Conservation (phyloP, 2,113 vertebrate species). For the Engystomops pustulosus region DNA sequence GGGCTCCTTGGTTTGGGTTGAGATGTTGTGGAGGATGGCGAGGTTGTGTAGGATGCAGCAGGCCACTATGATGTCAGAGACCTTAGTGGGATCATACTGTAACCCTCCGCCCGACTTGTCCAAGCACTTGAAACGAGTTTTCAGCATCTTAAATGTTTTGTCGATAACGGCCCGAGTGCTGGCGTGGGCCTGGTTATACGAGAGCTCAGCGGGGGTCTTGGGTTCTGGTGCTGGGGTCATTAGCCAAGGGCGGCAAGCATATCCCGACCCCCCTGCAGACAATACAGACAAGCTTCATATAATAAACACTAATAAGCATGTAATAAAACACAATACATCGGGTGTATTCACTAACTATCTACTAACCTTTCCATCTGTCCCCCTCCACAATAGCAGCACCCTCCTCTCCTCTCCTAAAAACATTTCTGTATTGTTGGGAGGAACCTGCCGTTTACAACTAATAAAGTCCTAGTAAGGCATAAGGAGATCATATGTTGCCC, state of each 20-base stretch:
- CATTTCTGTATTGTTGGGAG: too few relatives aligned
- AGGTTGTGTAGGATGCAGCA: constrained; percentile 54
- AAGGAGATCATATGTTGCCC: too few relatives aligned
- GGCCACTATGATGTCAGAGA: constrained; percentile 46
- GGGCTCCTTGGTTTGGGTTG: not conserved
- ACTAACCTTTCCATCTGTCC: too few relatives aligned
- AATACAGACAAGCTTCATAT: not conserved
- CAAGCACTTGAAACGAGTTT: constrained; percentile 43
- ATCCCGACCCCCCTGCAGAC: not conserved
- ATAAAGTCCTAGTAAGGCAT: too few relatives aligned
- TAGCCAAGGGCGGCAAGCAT: constrained; percentile 18
- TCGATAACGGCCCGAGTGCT: constrained; percentile 16
- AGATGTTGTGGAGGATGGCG: constrained; percentile 25
- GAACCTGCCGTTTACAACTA: too few relatives aligned
- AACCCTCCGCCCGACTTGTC: constrained; percentile 46
- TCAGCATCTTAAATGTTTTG: constrained; percentile 19
- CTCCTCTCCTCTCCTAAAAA: too few relatives aligned
- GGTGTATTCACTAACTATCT: too few relatives aligned
- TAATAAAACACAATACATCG: not conserved
- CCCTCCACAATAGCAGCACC: too few relatives aligned
- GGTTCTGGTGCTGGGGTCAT: constrained; percentile 32
- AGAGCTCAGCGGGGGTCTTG: not conserved
- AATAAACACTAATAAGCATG: not conserved
- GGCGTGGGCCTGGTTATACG: constrained; percentile 24
- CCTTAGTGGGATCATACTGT: constrained; percentile 51